phyloP scores from a whole-genome alignment of 2,797 vertebrate species.

The Myotis pilosus region DNA sequence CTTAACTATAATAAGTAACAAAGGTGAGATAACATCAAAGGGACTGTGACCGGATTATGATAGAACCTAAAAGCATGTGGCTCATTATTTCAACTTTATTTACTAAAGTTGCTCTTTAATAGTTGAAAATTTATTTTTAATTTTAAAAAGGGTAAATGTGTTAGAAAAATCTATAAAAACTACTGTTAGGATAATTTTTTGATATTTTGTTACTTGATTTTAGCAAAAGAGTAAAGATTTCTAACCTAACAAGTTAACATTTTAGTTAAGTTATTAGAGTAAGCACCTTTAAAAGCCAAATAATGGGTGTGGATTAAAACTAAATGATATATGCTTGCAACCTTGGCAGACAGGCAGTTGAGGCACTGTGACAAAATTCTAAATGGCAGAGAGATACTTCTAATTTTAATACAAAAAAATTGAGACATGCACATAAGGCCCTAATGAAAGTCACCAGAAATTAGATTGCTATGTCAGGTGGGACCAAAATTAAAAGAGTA shows the following conservation, averaged over 20 bases:
- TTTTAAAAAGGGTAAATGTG: constrained; percentile 2
- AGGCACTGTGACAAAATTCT: constrained; percentile 70
- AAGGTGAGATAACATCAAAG: neutral
- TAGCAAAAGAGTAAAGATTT: constrained; percentile 2
- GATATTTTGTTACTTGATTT: neutral
- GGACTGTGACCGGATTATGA: neutral
- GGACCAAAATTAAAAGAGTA: constrained; percentile 45
- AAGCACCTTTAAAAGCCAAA: constrained; percentile 74
- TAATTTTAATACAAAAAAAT: constrained; percentile 56
- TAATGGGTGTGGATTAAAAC: constrained; percentile 65
- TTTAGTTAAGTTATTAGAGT: constrained; percentile 72
- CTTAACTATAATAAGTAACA: neutral
- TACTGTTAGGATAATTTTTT: neutral
- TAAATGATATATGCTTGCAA: constrained; percentile 73
- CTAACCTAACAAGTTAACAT: constrained; percentile 47
- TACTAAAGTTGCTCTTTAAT: constrained; percentile 32
- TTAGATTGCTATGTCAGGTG: constrained; percentile 52
- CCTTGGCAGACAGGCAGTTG: constrained; percentile 68
- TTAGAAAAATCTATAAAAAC: constrained; percentile 28
- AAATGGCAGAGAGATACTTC: constrained; percentile 68
- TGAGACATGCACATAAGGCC: constrained; percentile 28
- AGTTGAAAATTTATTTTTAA: constrained; percentile 18
- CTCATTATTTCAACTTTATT: neutral
- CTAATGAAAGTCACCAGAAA: constrained; percentile 72
- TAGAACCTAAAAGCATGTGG: constrained; percentile 9